Evolutionary conservation across 2,113 vertebrate species (phyloP), one percentile per base, ranked within the genome.

Genomic region (Dissostichus mawsoni): DNA sequence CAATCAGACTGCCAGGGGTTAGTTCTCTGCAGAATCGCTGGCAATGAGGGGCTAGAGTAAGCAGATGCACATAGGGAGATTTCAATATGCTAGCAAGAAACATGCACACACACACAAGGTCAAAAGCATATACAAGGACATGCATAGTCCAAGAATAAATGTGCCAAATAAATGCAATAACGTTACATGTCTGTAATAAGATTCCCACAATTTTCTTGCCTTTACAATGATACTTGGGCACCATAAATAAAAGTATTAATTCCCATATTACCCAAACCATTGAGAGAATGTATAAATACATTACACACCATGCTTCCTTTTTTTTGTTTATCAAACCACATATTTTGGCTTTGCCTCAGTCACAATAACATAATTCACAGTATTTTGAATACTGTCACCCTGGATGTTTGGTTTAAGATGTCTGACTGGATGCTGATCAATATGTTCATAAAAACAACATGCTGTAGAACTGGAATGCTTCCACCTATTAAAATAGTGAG

Each of bases 1-100:
- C 77, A 76, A 76, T 83, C 71, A 76, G 25, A 61, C 50, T n/a
- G 56, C 45, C 12, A 14, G 58, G 52, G 51, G 55, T 51, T 69
- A 7, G 20, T 51, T 67, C 44, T 51, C 72, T 75, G 81, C 66
- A 84, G 74, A 50, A 58, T 44, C 3, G 16, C 81, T 53, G 57
- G 69, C 59, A 41, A 70, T 47, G 65, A 17, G 6, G 2, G 52
- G 67, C 67, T 68, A 5, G 55, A 36, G 29, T 69, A 45, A 69
- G 63, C 66, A 69, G 52, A 61, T 50, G 58, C 33, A 56, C 47
- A 55, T 16, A 58, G 36, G 55, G 50, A 16, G 45, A 20, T 25
- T 58, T 36, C 29, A 11, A 48, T 33, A 56, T 3, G n/a, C 44
- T 16, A 18, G 10, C 36, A 25, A 29, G 16, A 64, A 59, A 41